Base-by-base conservation (phyloP, 92 coral and sea anemone genomes). In the Phenganax stokvisi region DNA sequence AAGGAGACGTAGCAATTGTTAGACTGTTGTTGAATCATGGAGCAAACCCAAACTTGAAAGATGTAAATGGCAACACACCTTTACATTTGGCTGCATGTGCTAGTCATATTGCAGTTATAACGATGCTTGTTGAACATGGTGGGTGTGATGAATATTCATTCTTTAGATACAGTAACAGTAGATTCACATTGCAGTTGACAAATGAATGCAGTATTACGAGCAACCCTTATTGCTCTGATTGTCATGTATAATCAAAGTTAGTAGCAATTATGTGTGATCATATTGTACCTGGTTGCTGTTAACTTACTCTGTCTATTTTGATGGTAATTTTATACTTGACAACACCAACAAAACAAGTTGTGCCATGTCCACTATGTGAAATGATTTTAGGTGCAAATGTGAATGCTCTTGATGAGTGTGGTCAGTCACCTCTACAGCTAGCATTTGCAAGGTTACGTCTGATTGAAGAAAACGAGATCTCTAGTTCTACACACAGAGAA, bases 11-110 rank as follows among this genome's bases (percentile, higher is more conserved):
- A 61, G 74, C 60, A 8, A 86, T 86, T 12, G 84, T 96, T 28
- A 87, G 83, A 67, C 75, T 87, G 10, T 81, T 96, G 76, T 85
- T 96, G 30, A 90, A 84, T 37, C 87, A 89, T 74, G 93, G 97
- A 61, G 99, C 97, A n/a, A 90, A 96, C 80, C 90, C 92, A n/a
- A 96, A 92, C 86, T 93, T 93, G 58, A 88, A 87, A 58, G 99
- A 96, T 75, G 28, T 90, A 59, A 96, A 96, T 89, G 99, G 97
- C 17, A 96, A 96, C 58, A 96, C 99, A 4, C 97, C 99, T 27
- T 89, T 96, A 62, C 99, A 96, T 83, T 87, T 96, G 15, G 99
- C 99, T 2, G 97, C 99, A 12, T 96, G 99, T 79, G 87, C 96
- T 17, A 96, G 92, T 76, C 97, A 90, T 29, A 85, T 96, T 11